A percentile compares a stretch with the other conserved stretches of the same genome.
phyloP scores from a whole-genome alignment of 2,113 vertebrate genomes.

The Lasiurus cinereus region DNA sequence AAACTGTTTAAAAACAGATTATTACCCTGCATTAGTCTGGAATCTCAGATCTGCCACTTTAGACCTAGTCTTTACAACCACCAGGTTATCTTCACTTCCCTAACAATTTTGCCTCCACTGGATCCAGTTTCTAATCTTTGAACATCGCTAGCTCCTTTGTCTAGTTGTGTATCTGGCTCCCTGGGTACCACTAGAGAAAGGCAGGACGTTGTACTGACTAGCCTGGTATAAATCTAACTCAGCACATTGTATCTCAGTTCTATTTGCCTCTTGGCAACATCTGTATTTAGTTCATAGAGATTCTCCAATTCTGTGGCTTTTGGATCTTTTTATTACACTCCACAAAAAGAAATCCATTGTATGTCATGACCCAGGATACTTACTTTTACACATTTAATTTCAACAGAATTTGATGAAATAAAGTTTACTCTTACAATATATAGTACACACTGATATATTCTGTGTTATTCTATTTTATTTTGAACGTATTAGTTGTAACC shows the following conservation, averaged over 20 bases:
- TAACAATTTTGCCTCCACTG: background rate
- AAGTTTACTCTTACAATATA: background rate
- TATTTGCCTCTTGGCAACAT: conserved; percentile 9
- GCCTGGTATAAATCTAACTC: background rate
- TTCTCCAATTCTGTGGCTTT: background rate
- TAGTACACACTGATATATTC: background rate
- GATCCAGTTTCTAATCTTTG: background rate
- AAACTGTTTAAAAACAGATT: background rate
- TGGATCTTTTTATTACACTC: background rate
- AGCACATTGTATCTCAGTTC: background rate
- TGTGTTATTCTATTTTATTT: background rate
- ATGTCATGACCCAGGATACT: background rate
- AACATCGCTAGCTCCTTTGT: background rate
- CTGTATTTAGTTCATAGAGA: conserved; percentile 48
- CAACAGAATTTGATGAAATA: background rate
- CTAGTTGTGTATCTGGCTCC: background rate
- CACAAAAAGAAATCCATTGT: background rate
- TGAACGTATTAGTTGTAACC: background rate
- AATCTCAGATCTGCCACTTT: background rate
- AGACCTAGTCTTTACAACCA: background rate
- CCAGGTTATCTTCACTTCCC: background rate
- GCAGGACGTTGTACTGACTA: background rate
- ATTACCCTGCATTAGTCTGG: background rate
- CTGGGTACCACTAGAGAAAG: background rate
- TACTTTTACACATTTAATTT: background rate